Conservation (phyloP, 2,888 invertebrate genomes). For the Tuta absoluta region DNA sequence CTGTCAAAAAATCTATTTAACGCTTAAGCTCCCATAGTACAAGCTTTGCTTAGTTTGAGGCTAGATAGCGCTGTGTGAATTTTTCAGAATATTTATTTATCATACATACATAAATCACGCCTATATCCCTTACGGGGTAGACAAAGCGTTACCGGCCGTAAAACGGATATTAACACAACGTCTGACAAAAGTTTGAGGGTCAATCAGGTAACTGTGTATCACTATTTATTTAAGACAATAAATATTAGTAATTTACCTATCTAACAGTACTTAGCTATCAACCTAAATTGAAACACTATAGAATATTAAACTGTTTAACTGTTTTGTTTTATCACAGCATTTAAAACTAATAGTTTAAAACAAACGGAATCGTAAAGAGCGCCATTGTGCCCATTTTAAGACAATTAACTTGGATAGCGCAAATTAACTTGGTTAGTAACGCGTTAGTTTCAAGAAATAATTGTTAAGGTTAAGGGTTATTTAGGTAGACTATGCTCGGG, state of each 20-base stretch:
- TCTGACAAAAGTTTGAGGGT: too few relatives aligned
- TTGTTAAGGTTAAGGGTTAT: conserved; percentile 17
- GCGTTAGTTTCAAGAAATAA: conserved; percentile 22
- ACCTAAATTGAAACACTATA: not conserved
- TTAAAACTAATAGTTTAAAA: conserved; percentile 32
- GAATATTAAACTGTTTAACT: conserved; percentile 1
- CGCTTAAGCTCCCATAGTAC: too few relatives aligned
- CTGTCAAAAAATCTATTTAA: too few relatives aligned
- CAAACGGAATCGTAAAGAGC: conserved; percentile 38
- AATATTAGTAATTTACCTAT: not conserved
- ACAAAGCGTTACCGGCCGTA: too few relatives aligned
- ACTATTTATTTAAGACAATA: too few relatives aligned
- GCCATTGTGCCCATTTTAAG: conserved; percentile 43
- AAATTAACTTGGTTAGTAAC: conserved; percentile 40
- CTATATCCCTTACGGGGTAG: too few relatives aligned
- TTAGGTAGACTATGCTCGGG: not conserved
- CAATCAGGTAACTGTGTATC: too few relatives aligned
- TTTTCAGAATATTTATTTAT: too few relatives aligned
- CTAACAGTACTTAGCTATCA: not conserved
- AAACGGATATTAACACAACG: too few relatives aligned
- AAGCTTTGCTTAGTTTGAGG: too few relatives aligned
- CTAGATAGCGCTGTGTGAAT: too few relatives aligned
- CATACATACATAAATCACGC: too few relatives aligned
- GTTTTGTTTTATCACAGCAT: conserved; percentile 8
- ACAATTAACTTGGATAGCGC: conserved; percentile 39